These are phyloP conservation scores for Dendrolimus kikuchii DNA, from an alignment of 1,140 invertebrate genomes.

Conservation along the genomic window DNA sequence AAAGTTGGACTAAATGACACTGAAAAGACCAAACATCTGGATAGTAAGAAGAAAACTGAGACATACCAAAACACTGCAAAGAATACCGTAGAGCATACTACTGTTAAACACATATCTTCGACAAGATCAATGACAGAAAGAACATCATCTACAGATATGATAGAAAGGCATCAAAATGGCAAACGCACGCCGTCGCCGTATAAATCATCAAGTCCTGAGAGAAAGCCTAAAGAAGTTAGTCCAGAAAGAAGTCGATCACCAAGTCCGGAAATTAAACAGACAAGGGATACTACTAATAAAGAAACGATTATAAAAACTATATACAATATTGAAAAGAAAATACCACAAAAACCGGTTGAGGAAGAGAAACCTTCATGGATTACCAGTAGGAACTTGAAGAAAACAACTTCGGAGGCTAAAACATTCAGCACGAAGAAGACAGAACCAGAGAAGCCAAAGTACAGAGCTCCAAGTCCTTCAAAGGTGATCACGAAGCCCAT, in stretches of 20 bases:
- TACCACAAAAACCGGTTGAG: slow-evolving; percentile 32
- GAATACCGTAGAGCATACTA: slow-evolving; percentile 14
- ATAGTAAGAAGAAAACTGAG: slow-evolving; percentile 28
- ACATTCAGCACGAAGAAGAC: slow-evolving; percentile 58
- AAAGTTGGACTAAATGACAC: slow-evolving; percentile 54
- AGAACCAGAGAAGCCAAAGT: slow-evolving; percentile 56
- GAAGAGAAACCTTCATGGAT: slow-evolving; percentile 73
- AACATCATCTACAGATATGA: slow-evolving; percentile 38
- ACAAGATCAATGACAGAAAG: slow-evolving; percentile 30
- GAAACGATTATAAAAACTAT: slow-evolving; percentile 51
- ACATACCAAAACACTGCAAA: slow-evolving; percentile 20
- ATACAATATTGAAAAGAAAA: slow-evolving; percentile 48
- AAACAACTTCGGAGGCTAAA: slow-evolving; percentile 56
- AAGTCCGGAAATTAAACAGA: slow-evolving; percentile 39
- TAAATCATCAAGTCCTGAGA: slow-evolving; percentile 25
- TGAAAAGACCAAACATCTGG: slow-evolving; percentile 33
- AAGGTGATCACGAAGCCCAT: slow-evolving; percentile 52
- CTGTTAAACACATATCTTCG: slow-evolving; percentile 22
- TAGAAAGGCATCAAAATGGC: slow-evolving; percentile 41
- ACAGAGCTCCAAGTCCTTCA: slow-evolving; percentile 51
- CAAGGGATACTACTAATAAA: slow-evolving; percentile 28
- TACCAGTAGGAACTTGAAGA: slow-evolving; percentile 70
- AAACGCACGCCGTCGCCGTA: slow-evolving; percentile 51
- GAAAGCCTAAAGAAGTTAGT: background rate
- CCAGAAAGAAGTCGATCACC: slow-evolving; percentile 24